Base-by-base conservation (phyloP, 2,113 vertebrate species). In the Onychostruthus taczanowskii region DNA sequence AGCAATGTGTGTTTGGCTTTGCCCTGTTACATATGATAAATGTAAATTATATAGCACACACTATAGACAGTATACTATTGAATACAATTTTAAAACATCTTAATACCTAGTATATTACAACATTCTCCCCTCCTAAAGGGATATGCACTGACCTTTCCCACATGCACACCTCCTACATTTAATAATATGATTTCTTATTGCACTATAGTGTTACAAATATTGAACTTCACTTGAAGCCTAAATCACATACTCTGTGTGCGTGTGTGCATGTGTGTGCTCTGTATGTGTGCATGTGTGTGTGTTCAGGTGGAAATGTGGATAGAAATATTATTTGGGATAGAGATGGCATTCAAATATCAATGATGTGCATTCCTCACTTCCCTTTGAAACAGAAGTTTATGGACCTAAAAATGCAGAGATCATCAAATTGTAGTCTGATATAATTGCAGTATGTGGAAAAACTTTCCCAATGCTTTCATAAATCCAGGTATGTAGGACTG, bases 281-380 rank as follows among this genome's bases (percentile, higher is more conserved):
- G 80, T 23, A 47, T 62, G 46, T 79, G 59, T 66, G 76, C 28
- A n/a, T 63, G 58, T 37, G 69, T 62, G 68, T 67, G 61, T 95
- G 80, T 58, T 79, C 43, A 87, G 63, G 84, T 93, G 93, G 33
- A 53, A 70, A 84, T 31, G 73, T 89, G 47, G 84, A 63, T 5
- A 89, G 44, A 88, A 90, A 30, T 73, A 73, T 31, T 49, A 44
- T 55, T 31, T 84, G 69, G 81, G 88, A 81, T 80, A 90, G 80
- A 92, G 91, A 95, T 95, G 95, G 97, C 9, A 27, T 88, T 97
- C 90, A 93, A 92, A 95, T 98, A 98, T 98, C 98, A 99, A 97
- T 98, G 99, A 99, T 99, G 99, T 99, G 99, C 99, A 99, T 99
- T 99, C 98, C 98, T 98, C 96, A 97, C 98, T 99, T 98, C 98